phyloP scores from a whole-genome alignment of 2,797 vertebrate species.

The Morus bassanus region DNA sequence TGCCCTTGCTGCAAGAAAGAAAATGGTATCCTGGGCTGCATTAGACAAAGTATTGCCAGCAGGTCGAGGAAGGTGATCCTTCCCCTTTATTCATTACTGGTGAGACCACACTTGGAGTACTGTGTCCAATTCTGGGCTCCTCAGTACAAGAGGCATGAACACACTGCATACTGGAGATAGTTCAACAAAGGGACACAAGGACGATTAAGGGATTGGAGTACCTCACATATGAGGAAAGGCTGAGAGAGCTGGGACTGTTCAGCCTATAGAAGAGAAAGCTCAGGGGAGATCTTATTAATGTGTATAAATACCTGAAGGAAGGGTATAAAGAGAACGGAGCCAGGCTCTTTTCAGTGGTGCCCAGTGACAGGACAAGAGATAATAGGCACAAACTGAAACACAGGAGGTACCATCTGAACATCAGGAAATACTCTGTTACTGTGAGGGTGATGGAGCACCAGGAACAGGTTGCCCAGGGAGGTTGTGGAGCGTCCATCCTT shows the following conservation, averaged over 20 bases:
- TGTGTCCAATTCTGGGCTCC: neutral
- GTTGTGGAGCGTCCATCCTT: neutral
- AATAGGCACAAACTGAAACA: neutral
- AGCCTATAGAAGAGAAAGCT: too few species aligned
- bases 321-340: too few species aligned
- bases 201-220: neutral
- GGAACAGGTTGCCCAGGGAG: neutral
- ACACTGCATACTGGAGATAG: neutral
- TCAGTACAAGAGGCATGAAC: accelerated
- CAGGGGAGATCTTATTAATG: too few species aligned
- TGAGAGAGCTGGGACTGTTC: too few species aligned
- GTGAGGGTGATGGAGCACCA: neutral
- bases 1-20: neutral
- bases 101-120: neutral
- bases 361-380: neutral
- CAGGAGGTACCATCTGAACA: neutral
- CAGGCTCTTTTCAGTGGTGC: too few species aligned
- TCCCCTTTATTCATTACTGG: neutral
- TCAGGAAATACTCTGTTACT: neutral
- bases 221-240: too few species aligned
- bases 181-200: neutral
- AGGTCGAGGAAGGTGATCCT: neutral
- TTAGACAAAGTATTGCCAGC: neutral
- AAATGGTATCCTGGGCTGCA: neutral
- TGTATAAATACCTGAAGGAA: too few species aligned